These are phyloP conservation scores for Perizoma flavofasciatum DNA, from an alignment of 2,888 invertebrate genomes.

Conservation along the genomic window DNA sequence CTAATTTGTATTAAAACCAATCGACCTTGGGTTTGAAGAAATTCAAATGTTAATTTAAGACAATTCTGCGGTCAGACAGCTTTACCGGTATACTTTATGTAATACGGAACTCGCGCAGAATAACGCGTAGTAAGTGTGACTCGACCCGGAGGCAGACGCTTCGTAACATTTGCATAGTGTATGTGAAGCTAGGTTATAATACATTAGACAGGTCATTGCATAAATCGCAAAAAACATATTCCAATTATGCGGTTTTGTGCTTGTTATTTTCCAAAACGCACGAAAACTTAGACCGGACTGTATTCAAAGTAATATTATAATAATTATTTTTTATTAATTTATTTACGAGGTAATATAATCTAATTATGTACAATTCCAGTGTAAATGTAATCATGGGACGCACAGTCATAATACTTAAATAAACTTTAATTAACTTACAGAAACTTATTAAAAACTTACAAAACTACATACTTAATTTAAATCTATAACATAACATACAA, in stretches of 20 bases:
- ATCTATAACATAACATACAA: no score
- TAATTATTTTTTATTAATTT: no score
- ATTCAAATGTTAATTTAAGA: conserved; percentile 24
- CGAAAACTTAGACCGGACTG: no score
- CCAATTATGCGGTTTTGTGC: not conserved
- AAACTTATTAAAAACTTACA: no score
- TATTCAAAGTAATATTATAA: no score
- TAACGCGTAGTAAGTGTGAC: conserved; percentile 5
- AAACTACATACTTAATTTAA: no score
- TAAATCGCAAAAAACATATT: conserved; percentile 13
- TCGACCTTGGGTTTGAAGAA: conserved; percentile 25
- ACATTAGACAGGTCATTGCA: conserved; percentile 17
- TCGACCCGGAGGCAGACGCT: conserved; percentile 22
- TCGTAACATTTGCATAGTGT: conserved; percentile 9
- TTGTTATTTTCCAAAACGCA: no score
- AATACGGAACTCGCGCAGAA: conserved; percentile 19
- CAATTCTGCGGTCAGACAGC: conserved; percentile 13
- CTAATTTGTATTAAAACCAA: conserved; percentile 36
- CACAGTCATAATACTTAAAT: no score
- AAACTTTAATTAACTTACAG: no score
- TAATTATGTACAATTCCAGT: no score
- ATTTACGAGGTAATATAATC: no score
- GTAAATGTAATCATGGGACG: no score
- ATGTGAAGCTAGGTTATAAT: conserved; percentile 1
- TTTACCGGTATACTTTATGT: conserved; percentile 8